Conservation (phyloP, 2,113 vertebrate genomes). For the Syngnathus scovelli region DNA sequence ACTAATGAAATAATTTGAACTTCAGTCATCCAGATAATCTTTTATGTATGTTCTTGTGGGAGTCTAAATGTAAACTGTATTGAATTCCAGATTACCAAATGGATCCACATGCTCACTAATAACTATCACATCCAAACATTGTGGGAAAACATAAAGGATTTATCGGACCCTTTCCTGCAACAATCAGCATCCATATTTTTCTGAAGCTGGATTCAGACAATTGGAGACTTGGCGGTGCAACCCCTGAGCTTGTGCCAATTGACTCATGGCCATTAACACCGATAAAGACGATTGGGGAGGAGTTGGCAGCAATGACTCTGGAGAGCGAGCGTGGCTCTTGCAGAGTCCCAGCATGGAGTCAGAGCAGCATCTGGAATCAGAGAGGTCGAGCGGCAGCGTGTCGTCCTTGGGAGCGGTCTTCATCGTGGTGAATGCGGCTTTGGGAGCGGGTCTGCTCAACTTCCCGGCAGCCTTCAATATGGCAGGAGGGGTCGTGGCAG, state of each 20-base stretch:
- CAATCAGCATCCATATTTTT: neutral
- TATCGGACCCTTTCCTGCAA: neutral
- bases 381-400: conserved; percentile 30
- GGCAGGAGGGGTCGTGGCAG: conserved; percentile 82
- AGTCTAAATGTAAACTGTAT: conserved; percentile 2
- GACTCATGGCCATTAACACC: conserved; percentile 77
- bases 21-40: neutral
- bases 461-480: conserved; percentile 93
- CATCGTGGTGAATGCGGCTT: conserved; percentile 93
- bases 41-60: neutral
- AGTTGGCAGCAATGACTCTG: conserved; percentile 70
- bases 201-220: neutral
- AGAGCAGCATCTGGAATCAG: conserved; percentile 33
- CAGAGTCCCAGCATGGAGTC: conserved; percentile 87
- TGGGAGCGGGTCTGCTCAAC: conserved; percentile 93
- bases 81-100: conserved; percentile 33
- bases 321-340: conserved; percentile 84
- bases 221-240: conserved; percentile 19
- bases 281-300: conserved; percentile 76
- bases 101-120: conserved; percentile 5
- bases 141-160: neutral
- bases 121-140: neutral
- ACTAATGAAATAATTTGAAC: neutral
- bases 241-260: conserved; percentile 51
- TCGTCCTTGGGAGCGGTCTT: conserved; percentile 81